phyloP scores from a whole-genome alignment of 2,113 vertebrate genomes.

The Trogon melanurus region DNA sequence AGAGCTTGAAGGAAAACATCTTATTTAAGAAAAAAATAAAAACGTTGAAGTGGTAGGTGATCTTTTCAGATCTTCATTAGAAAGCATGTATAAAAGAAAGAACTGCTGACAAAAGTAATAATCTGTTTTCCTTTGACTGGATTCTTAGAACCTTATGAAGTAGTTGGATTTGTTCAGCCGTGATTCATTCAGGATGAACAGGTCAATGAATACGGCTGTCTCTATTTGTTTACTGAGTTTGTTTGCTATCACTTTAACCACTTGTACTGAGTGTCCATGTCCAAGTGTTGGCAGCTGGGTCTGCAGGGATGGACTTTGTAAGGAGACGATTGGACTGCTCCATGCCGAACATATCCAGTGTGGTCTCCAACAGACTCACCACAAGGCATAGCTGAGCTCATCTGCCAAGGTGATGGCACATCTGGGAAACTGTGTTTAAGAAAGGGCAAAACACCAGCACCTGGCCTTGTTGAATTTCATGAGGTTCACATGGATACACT shows the following conservation, averaged over 20 bases:
- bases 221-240: not conserved
- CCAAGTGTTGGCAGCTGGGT: not conserved
- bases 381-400: not conserved
- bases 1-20: not conserved
- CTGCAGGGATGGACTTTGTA: not conserved
- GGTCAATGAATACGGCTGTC: not conserved
- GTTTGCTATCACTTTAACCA: not conserved
- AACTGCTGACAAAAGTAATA: not conserved
- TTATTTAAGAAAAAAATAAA: not conserved
- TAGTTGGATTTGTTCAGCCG: not conserved
- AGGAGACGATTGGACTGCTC: not conserved
- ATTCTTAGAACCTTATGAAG: not conserved
- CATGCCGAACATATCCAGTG: accelerated
- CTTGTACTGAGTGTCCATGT: not conserved
- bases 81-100: not conserved
- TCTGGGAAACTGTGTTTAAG: not conserved
- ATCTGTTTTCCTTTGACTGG: not conserved
- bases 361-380: not conserved
- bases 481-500: not conserved
- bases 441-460: not conserved
- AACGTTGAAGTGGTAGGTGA: not conserved
- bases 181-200: not conserved
- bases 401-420: not conserved
- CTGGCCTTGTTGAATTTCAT: not conserved
- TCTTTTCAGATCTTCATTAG: not conserved